Evolutionary conservation across 2,888 invertebrate genomes (phyloP), one percentile per base, ranked within the genome.

Genomic region (Euzetes globulus): DNA sequence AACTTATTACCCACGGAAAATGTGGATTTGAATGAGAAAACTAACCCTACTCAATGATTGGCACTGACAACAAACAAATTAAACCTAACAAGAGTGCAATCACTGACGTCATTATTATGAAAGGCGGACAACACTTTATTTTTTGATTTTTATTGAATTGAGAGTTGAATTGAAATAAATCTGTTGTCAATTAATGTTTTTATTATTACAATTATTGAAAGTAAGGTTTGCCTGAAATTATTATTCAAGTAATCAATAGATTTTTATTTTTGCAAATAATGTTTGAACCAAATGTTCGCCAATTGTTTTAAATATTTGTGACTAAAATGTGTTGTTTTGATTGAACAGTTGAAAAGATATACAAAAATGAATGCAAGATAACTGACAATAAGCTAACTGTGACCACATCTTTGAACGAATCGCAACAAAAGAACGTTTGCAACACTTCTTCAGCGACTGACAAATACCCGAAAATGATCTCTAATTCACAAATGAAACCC

Each of bases 391-490:
- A 68, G 68, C 19, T 15, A n/a, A 68, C n/a, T 45, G 33, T 68
- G 4, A 37, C 37, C 25, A 41, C 37, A 41, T 68, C 41, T 41
- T 37, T 19, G 15, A 37, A 68, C n/a, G 45, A 47, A 70, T 70
- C 41, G 41, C n/a, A n/a, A 15, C 70, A 15, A 47, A 27, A 45
- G 41, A 70, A n/a, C 63, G 27, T 27, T 58, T 37, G 17, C 47
- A 70, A 45, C 25, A n/a, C 25, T 41, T 41, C 9, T 41, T 11
- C 41, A 15, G 17, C 11, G 1, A 11, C 19, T 25, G 70, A 70
- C 4, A 70, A 70, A 17, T 45, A 27, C 45, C 6, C 70, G 45
- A 47, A 45, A 19, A 70, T 70, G 70, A 70, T 70, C 70, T 45
- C 70, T 45, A 70, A 70, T 58, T n/a, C 58, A 27, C 19, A 41